These are phyloP conservation scores for Bos indicus DNA, from an alignment of 2,113 vertebrate species.

Conservation along the genomic window DNA sequence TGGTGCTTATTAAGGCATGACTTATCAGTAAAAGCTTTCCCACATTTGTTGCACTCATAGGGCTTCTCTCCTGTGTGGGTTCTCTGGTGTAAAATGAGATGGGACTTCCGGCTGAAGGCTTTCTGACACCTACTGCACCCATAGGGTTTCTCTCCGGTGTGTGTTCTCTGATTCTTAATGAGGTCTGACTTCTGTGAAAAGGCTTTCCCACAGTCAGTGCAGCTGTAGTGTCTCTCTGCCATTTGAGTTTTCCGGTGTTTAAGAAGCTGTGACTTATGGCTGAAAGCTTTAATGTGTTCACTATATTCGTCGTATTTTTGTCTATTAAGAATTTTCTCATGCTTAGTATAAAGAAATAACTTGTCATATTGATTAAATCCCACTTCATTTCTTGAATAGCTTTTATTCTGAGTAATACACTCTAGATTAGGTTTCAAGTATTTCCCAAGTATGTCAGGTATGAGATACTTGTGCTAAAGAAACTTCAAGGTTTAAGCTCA, in stretches of 20 bases:
- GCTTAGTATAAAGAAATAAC: not conserved
- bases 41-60: not conserved
- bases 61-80: slow-evolving; percentile 6
- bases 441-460: not conserved
- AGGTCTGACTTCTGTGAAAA: not conserved
- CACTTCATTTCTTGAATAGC: not conserved
- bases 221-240: not conserved
- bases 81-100: slow-evolving; percentile 2
- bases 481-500: not conserved
- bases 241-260: not conserved
- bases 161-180: not conserved
- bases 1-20: not conserved
- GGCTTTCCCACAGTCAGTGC: not conserved
- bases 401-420: not conserved
- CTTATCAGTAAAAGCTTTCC: not conserved
- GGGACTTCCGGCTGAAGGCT: not conserved
- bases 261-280: not conserved
- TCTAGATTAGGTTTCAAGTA: not conserved
- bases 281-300: not conserved
- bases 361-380: not conserved
- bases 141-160: not conserved
- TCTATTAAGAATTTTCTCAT: not conserved
- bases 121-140: not conserved
- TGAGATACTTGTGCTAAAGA: not conserved
- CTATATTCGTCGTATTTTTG: not conserved